Base-by-base conservation (phyloP, 2,797 vertebrate species). In the Enteromius radiatus region DNA sequence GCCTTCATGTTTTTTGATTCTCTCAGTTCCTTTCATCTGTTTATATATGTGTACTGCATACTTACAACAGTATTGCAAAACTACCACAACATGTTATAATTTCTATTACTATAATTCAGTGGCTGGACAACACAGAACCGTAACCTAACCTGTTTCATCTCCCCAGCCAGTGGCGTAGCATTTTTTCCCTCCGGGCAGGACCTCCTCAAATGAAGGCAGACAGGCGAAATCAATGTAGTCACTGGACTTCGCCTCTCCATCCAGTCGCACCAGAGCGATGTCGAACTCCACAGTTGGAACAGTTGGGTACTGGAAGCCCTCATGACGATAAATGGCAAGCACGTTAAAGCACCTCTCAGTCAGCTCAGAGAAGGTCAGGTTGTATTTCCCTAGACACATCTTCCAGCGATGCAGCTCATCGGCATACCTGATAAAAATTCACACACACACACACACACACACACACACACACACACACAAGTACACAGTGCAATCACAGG, bases 331-430 rank as follows among this genome's bases (percentile, higher is more conserved):
- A 85, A 95, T 94, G 45, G 89, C 93, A 31, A 88, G 73, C 84
- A 95, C 90, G 1, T 63, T 63, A 52, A 92, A 90, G 88, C 94
- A 95, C 28, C 1, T 69, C 81, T 95, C 89, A 2, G 83, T 90
- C 0, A 89, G 63, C 85, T 95, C 95, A 0, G 87, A 83, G 83
- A 86, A 54, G 56, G 93, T 95, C 89, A 95, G 88, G 87, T 95
- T 95, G 91, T 96, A 92, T 91, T 96, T 95, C 71, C 94, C 94
- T 2, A 95, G 88, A 86, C 94, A 95, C 92, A 96, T 95, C 71
- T 83, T 89, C 95, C 95, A 96, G 33, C 94, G 93, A 23, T 92
- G 89, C 65, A 95, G 89, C 89, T 95, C 91, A 88, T 95, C 92
- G 17, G 94, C 94, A 31, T 95, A 95, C 56, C 95, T 96, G 84